Conservation (phyloP, 92 coral and sea anemone genomes). For the Actinostola sp. region DNA sequence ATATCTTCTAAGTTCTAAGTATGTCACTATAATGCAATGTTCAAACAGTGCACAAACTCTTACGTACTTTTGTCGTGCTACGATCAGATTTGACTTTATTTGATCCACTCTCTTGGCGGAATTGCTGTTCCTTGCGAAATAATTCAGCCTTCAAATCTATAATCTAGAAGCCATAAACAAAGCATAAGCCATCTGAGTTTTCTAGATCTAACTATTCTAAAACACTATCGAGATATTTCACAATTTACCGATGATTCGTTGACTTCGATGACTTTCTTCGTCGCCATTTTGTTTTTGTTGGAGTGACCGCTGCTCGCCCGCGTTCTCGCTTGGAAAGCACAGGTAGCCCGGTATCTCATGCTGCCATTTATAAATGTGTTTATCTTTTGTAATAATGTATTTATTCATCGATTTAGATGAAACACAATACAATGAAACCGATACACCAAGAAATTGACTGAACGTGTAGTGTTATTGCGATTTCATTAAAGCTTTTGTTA, state of each 20-base stretch:
- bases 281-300: constrained; percentile 82
- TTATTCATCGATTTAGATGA: no score
- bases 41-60: neutral
- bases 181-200: neutral
- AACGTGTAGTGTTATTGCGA: no score
- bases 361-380: no score
- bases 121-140: constrained; percentile 88
- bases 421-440: no score
- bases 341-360: no score
- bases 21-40: neutral
- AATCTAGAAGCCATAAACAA: constrained; percentile 42
- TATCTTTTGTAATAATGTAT: no score
- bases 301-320: constrained; percentile 26
- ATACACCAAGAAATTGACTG: no score
- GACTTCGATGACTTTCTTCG: constrained; percentile 79
- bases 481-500: no score
- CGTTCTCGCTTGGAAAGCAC: neutral
- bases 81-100: constrained; percentile 30
- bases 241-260: constrained; percentile 88
- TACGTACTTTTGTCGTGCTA: constrained; percentile 9
- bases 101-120: constrained; percentile 65
- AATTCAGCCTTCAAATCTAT: constrained; percentile 96
- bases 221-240: neutral
- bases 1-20: no score
- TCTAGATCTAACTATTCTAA: neutral